A percentile compares a stretch with the other conserved stretches of the same genome.
Conservation (phyloP, 1,140 invertebrate species). For the Zaprionus ornatus region DNA sequence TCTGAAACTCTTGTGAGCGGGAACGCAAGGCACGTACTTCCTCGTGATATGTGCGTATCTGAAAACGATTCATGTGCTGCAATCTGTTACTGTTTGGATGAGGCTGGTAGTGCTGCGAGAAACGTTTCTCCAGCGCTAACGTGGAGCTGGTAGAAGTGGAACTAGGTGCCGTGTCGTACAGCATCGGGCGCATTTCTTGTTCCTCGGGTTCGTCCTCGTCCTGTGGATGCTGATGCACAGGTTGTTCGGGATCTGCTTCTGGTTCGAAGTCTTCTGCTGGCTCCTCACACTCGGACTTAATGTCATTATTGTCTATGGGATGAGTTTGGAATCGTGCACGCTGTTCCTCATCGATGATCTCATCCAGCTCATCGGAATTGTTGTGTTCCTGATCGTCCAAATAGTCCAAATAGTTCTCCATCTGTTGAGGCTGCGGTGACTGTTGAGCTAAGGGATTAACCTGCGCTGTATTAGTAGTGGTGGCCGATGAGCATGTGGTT, state of each 20-base stretch:
- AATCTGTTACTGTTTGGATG: slow-evolving; percentile 42
- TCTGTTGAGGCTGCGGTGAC: slow-evolving; percentile 55
- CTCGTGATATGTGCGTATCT: slow-evolving; percentile 65
- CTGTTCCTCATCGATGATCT: slow-evolving; percentile 73
- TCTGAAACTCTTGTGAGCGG: slow-evolving; percentile 65
- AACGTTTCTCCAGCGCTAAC: slow-evolving; percentile 49
- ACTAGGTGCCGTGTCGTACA: slow-evolving; percentile 45
- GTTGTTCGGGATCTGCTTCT: slow-evolving; percentile 45
- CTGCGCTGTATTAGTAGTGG: slow-evolving; percentile 30
- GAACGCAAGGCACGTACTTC: slow-evolving; percentile 61
- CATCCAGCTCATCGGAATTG: slow-evolving; percentile 66
- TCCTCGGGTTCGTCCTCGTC: slow-evolving; percentile 46
- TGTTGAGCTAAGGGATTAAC: slow-evolving; percentile 50
- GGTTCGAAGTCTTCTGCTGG: slow-evolving; percentile 66
- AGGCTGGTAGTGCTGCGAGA: slow-evolving; percentile 51
- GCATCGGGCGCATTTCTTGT: slow-evolving; percentile 50
- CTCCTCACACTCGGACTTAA: slow-evolving; percentile 79
- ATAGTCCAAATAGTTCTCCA: slow-evolving; percentile 77
- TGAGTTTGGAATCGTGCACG: slow-evolving; percentile 51
- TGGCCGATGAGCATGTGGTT: slow-evolving; percentile 45
- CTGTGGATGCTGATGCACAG: slow-evolving; percentile 20
- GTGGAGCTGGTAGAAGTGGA: slow-evolving; percentile 43
- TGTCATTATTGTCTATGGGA: slow-evolving; percentile 69
- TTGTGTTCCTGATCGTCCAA: slow-evolving; percentile 70
- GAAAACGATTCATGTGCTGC: slow-evolving; percentile 57